A percentile compares a stretch with the other conserved stretches of the same genome.
These are phyloP conservation scores for Isotomurus palustris DNA, from an alignment of 2,888 invertebrate species.

Conservation along the genomic window DNA sequence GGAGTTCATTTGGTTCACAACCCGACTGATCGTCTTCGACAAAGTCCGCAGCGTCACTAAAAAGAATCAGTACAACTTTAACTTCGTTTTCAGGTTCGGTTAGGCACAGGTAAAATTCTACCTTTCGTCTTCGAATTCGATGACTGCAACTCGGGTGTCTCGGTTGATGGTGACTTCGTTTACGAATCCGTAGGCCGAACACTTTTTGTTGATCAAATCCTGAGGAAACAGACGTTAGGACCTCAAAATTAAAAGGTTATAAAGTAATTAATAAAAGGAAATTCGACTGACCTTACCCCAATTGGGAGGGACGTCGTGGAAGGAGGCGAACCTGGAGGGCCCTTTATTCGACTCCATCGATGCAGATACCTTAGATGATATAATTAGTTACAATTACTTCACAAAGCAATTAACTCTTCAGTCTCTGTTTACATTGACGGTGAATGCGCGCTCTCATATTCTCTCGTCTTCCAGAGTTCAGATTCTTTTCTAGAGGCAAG, in stretches of 20 bases:
- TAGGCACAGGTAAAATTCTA: not conserved
- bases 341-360: too few species aligned
- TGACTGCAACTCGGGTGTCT: not conserved
- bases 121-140: constrained; percentile 5
- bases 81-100: not conserved
- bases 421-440: too few species aligned
- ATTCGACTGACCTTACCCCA: constrained; percentile 3
- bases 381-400: too few species aligned
- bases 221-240: not conserved
- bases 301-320: not conserved
- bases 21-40: not conserved
- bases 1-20: not conserved
- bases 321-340: too few species aligned
- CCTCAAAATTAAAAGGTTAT: not conserved
- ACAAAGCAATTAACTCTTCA: too few species aligned
- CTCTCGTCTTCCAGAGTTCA: too few species aligned
- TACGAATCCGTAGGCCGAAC: not conserved
- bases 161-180: not conserved
- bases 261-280: not conserved
- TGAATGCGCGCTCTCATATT: too few species aligned
- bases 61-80: constrained; percentile 2
- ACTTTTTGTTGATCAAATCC: not conserved
- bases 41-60: constrained; percentile 1
- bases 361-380: too few species aligned
- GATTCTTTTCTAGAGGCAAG: too few species aligned